phyloP scores from a whole-genome alignment of 1,140 invertebrate genomes.

The Pentalonia nigronervosa region DNA sequence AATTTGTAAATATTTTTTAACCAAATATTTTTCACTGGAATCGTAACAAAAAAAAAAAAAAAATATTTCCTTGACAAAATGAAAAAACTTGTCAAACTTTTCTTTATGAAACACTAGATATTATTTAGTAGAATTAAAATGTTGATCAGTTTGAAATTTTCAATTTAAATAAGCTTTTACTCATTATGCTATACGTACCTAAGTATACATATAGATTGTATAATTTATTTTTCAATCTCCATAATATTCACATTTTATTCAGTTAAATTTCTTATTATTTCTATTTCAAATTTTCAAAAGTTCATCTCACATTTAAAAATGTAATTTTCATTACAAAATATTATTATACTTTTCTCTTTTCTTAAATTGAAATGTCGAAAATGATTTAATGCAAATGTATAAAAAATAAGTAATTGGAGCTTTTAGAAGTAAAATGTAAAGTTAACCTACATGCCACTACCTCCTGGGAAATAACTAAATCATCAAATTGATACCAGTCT shows the following conservation, averaged over 20 bases:
- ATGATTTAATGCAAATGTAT: background rate
- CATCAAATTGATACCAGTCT: background rate
- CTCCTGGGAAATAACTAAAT: background rate
- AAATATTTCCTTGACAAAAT: background rate
- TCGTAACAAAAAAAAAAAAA: background rate
- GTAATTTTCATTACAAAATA: background rate
- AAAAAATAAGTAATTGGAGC: background rate
- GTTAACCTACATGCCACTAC: background rate
- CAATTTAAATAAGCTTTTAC: background rate
- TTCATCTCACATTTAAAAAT: background rate
- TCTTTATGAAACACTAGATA: background rate
- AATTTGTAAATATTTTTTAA: background rate
- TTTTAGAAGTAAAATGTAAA: background rate
- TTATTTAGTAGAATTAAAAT: background rate
- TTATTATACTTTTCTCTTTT: background rate
- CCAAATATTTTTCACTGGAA: background rate
- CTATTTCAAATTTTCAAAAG: background rate
- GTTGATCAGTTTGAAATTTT: background rate
- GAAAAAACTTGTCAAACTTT: background rate
- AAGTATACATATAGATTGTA: background rate
- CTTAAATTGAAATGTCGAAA: background rate
- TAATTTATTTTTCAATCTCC: background rate
- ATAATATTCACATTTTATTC: background rate
- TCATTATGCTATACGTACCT: background rate
- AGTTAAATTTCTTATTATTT: constrained; percentile 10